Base-by-base conservation (phyloP, 2,888 invertebrate species). In the Orchestes rusci region DNA sequence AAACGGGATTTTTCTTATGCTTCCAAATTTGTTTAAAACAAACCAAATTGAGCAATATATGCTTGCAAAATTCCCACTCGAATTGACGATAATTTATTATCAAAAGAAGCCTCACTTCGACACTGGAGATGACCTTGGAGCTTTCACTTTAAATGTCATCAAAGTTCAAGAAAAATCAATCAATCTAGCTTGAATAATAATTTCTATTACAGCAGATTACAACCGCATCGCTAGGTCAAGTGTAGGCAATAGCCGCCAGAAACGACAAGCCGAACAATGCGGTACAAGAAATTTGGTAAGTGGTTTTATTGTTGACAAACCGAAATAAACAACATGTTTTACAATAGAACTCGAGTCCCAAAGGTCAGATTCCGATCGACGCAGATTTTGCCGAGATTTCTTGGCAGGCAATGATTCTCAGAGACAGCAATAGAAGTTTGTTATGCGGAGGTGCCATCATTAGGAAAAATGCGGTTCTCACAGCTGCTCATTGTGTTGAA, bases 361-460 rank as follows among this genome's bases (percentile, higher is more conserved):
- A 65, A 52, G 79, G 79, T 17, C 57, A 59, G 27, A 64, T 63
- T 16, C 64, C 67, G 35, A 63, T 76, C 32, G 81, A 84, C 46
- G 79, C 79, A 1, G 77, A 78, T 61, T 87, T 88, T 64, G 86
- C 80, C 1, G 87, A 88, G 69, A 86, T 87, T 59, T 85, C 89
- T 45, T 89, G 89, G 89, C 88, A 89, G 65, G 87, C 85, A 1
- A 86, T 89, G 83, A 73, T 89, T 1, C 68, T 87, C 12, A 74
- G 81, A 15, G 80, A 82, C 57, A 76, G 79, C 1, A 81, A 83
- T 62, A 78, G 77, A 57, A 78, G 81, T 38, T 73, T 87, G 2
- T 73, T 88, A 1, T 89, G 89, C 56, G 86, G 87, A 13, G 89
- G 86, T 47, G 85, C 80, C 18, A 82, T 90, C 56, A 79, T 89